phyloP scores from a whole-genome alignment of 2,888 invertebrate genomes.

The Epinotia nisella region DNA sequence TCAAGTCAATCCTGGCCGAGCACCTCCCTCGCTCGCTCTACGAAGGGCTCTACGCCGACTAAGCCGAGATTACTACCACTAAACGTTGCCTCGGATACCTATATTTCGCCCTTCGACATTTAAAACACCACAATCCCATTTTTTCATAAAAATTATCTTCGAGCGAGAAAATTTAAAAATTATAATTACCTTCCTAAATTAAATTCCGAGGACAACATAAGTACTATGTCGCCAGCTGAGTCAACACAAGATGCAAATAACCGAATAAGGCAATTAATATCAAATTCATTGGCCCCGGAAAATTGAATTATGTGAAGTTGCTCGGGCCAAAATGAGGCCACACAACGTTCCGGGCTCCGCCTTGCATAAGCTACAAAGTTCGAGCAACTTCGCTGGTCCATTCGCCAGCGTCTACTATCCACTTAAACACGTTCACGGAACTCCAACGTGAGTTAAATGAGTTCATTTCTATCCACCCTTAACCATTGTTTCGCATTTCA shows the following conservation, averaged over 20 bases:
- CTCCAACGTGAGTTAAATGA: conserved; percentile 51
- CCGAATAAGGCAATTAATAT: conserved; percentile 22
- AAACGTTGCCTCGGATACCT: neutral
- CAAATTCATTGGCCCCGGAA: conserved; percentile 34
- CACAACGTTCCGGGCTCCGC: conserved; percentile 52
- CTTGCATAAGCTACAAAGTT: conserved; percentile 67
- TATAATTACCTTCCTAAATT: neutral
- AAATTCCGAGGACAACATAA: neutral
- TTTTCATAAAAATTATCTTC: neutral
- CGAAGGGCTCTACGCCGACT: conserved; percentile 88
- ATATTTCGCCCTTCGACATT: neutral
- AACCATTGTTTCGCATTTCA: neutral
- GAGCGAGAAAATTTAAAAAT: conserved; percentile 7
- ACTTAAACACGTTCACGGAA: conserved; percentile 63
- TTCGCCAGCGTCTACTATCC: conserved; percentile 55
- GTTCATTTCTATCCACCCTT: conserved; percentile 9
- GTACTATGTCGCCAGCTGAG: conserved; percentile 1
- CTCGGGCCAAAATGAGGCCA: conserved; percentile 59
- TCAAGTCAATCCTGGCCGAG: conserved; percentile 92
- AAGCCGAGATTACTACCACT: conserved; percentile 49
- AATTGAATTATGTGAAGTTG: conserved; percentile 54
- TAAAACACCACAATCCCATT: neutral
- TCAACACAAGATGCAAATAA: conserved; percentile 28
- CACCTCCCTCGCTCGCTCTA: conserved; percentile 92
- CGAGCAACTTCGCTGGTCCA: conserved; percentile 65